Evolutionary conservation across 2,797 vertebrate genomes (phyloP).

Genomic region (Sebastiscus tertius): DNA sequence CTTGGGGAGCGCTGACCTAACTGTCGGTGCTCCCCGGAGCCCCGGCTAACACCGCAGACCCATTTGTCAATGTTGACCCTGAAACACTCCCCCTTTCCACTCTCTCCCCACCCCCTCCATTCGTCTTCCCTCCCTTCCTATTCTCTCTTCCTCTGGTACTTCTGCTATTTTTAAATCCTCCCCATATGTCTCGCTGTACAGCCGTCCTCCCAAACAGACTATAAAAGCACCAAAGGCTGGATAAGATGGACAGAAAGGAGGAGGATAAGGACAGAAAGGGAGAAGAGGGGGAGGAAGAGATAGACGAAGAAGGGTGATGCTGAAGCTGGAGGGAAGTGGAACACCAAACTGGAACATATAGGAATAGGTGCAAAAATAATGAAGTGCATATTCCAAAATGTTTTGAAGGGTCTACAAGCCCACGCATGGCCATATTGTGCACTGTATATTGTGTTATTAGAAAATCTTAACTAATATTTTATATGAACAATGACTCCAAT

Average conservation of each 20-base stretch:
- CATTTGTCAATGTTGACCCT: slow-evolving; percentile 86
- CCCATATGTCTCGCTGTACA: slow-evolving; percentile 35
- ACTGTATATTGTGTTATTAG: background rate
- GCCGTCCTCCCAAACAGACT: slow-evolving; percentile 25
- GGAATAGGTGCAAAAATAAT: slow-evolving; percentile 1
- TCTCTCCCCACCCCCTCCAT: slow-evolving; percentile 11
- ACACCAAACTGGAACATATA: slow-evolving; percentile 14
- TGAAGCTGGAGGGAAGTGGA: slow-evolving; percentile 16
- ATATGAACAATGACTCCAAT: background rate
- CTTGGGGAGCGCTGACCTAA: slow-evolving; percentile 78
- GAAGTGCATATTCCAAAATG: background rate
- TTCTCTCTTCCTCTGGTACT: slow-evolving; percentile 37
- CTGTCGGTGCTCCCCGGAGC: slow-evolving; percentile 77
- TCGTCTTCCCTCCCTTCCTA: slow-evolving; percentile 32
- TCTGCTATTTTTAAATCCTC: slow-evolving; percentile 70
- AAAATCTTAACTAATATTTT: background rate
- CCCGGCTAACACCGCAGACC: slow-evolving; percentile 74
- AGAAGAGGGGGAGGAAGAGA: slow-evolving; percentile 2
- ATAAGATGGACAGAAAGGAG: slow-evolving; percentile 39
- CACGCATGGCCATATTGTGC: background rate
- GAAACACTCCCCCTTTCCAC: slow-evolving; percentile 63
- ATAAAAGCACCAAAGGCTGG: slow-evolving; percentile 26
- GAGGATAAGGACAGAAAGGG: slow-evolving; percentile 27
- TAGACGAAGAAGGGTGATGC: background rate
- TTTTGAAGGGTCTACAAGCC: background rate